Conservation (phyloP, 2,888 invertebrate species). For the Brachylomia viminalis region DNA sequence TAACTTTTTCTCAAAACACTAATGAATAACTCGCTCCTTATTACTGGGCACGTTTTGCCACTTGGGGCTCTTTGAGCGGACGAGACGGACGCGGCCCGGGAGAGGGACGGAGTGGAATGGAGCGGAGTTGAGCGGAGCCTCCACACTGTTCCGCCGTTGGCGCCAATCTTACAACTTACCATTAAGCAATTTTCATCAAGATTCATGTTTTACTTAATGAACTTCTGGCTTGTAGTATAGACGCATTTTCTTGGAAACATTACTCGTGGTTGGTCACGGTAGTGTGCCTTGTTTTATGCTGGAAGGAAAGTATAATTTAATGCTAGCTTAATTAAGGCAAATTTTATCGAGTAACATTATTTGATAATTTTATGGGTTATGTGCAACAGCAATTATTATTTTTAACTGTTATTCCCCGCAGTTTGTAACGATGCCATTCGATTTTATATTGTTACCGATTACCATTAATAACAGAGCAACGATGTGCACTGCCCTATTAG, state of each 20-base stretch:
- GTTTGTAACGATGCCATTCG: constrained; percentile 33
- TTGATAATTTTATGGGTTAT: constrained; percentile 21
- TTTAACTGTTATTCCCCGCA: constrained; percentile 13
- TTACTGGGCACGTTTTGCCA: constrained; percentile 87
- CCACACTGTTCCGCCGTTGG: constrained; percentile 68
- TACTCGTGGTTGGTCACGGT: constrained; percentile 41
- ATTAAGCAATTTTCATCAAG: constrained; percentile 84
- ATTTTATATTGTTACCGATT: constrained; percentile 35
- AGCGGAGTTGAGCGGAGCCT: constrained; percentile 17
- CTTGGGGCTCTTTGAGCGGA: constrained; percentile 73
- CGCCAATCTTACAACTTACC: constrained; percentile 82
- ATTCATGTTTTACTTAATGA: constrained; percentile 82
- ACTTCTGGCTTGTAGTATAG: constrained; percentile 70
- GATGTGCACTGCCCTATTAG: constrained; percentile 7
- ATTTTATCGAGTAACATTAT: constrained; percentile 29
- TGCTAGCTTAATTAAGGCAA: constrained; percentile 34
- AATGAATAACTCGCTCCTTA: constrained; percentile 88
- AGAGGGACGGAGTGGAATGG: constrained; percentile 38
- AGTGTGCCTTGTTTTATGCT: constrained; percentile 45
- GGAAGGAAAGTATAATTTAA: constrained; percentile 34
- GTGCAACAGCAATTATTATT: constrained; percentile 15
- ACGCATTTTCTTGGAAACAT: constrained; percentile 65
- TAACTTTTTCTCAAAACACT: constrained; percentile 89
- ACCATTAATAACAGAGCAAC: constrained; percentile 15
- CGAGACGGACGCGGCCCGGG: constrained; percentile 57